Evolutionary conservation across 2,113 vertebrate species (phyloP).

Genomic region (Phodopus roborovskii): DNA sequence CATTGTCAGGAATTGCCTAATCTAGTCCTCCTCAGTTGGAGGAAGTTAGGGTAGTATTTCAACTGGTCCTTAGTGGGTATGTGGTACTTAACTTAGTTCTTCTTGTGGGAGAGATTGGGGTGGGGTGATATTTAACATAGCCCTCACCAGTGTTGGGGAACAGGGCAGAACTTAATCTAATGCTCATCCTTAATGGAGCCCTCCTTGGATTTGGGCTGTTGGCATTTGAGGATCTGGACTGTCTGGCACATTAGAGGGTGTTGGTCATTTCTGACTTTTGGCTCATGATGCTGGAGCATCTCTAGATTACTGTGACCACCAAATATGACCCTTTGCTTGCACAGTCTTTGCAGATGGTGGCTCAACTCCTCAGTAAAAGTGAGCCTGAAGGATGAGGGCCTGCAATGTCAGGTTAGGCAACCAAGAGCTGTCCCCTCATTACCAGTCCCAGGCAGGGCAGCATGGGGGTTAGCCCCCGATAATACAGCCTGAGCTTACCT

Average conservation of each 20-base stretch:
- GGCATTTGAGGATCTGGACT: background rate
- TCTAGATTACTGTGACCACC: background rate
- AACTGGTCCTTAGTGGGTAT: background rate
- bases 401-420: background rate
- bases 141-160: background rate
- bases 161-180: fast-evolving
- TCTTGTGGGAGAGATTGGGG: background rate
- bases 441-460: background rate
- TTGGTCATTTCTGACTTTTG: background rate
- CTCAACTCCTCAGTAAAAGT: background rate
- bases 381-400: background rate
- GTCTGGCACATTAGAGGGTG: background rate
- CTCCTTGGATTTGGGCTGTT: background rate
- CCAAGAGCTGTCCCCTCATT: fast-evolving
- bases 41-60: background rate
- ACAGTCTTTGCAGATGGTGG: background rate
- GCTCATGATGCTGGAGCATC: too few species aligned
- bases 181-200: background rate
- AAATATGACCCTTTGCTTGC: too few species aligned
- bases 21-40: background rate
- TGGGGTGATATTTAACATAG: background rate
- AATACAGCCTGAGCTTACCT: background rate
- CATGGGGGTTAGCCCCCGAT: background rate
- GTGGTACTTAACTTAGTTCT: background rate
- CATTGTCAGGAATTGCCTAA: background rate